Evolutionary conservation across 1,140 invertebrate species (phyloP).

Genomic region (Octopus sinensis): DNA sequence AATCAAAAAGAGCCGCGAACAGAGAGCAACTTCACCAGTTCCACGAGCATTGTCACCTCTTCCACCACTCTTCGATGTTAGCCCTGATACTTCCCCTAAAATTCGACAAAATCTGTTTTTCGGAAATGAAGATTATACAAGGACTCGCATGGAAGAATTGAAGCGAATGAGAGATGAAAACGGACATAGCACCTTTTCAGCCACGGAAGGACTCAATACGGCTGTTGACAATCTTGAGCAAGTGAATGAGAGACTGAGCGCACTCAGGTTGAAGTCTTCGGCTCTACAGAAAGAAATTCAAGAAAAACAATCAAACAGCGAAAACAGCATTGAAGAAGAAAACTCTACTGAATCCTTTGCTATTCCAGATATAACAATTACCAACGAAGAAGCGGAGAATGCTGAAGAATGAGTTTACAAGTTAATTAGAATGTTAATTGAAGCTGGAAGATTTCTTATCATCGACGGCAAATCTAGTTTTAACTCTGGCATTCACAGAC

Average conservation of each 20-base stretch:
- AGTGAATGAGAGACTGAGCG: neutral
- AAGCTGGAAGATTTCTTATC: too few relatives aligned
- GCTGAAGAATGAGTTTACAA: neutral
- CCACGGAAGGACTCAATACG: neutral
- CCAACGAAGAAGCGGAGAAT: neutral
- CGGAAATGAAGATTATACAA: neutral
- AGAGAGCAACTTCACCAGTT: neutral
- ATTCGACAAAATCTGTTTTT: neutral
- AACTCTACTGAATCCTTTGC: neutral
- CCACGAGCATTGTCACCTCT: neutral
- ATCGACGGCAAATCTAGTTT: too few relatives aligned
- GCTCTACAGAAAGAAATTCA: neutral
- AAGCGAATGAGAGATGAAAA: neutral
- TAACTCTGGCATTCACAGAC: too few relatives aligned
- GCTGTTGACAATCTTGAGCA: neutral
- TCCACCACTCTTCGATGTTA: conserved; percentile 1
- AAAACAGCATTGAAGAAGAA: too few relatives aligned
- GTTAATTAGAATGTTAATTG: too few relatives aligned
- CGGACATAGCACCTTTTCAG: neutral
- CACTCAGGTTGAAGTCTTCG: neutral
- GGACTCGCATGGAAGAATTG: neutral
- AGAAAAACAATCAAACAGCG: too few relatives aligned
- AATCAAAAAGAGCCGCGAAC: neutral
- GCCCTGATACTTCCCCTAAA: neutral
- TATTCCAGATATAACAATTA: neutral